Evolutionary conservation across 92 coral and sea anemone species (phyloP), one percentile per base, ranked within the genome.

Genomic region (Bergia puertoricense): DNA sequence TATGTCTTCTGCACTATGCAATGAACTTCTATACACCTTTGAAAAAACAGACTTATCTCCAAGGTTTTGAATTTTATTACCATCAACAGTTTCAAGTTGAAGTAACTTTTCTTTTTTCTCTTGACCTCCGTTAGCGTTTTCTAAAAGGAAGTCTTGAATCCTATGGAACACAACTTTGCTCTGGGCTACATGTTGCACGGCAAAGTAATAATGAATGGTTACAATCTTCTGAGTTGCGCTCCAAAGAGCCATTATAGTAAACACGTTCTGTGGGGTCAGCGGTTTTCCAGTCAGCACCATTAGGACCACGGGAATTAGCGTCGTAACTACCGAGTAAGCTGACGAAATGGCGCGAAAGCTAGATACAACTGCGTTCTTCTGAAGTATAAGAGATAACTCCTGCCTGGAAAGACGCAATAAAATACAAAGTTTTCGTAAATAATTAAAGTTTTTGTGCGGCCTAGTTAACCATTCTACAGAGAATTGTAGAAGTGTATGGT

Each of bases 221-320:
- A 43, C 36, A 76, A 76, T 37, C 80, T 44, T 76, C 30, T 76
- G 80, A 6, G 80, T 76, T 43, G 80, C 48, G 7, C 54, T 44
- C 80, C 80, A 76, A 43, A 76, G 80, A 42, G 80, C 54, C 80
- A 76, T 76, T 76, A 76, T 41, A 16, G 80, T 76, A 44, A 76
- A 76, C 40, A 44, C 80, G 56, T 76, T n/a, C 80, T 76, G 80
- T 18, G 80, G 56, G 5, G 51, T 76, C 80, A 76, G 80, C 80
- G 80, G 80, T 76, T 76, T 76, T 76, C 80, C 80, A 2, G 80
- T 76, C 41, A 76, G 80, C 16, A 76, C 80, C 48, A 76, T 41
- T 1, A 76, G 54, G 54, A 42, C 40, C 3, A 76, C 80, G 3
- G 80, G 54, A 10, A 76, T 43, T 3, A 76, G 48, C 2, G 80